phyloP scores from a whole-genome alignment of 1,140 invertebrate genomes.

The Megathymus violae region DNA sequence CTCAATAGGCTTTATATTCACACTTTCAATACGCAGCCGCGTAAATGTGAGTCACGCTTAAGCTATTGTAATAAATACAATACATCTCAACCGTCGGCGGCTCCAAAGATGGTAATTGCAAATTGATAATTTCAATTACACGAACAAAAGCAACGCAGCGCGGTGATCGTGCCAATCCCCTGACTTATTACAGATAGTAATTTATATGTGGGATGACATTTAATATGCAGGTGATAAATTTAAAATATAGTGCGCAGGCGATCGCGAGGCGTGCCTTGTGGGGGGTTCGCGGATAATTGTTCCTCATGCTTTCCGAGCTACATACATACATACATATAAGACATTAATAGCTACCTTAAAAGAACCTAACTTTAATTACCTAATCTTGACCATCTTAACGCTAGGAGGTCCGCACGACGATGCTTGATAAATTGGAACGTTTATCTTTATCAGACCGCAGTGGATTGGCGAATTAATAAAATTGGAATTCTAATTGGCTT shows the following conservation, averaged over 20 bases:
- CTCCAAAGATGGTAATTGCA: constrained; percentile 51
- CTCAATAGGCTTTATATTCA: background rate
- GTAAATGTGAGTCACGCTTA: constrained; percentile 28
- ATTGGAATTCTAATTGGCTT: constrained; percentile 34
- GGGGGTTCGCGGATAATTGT: constrained; percentile 63
- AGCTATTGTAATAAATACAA: constrained; percentile 38
- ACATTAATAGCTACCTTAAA: constrained; percentile 71
- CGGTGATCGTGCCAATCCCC: constrained; percentile 53
- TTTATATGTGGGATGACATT: constrained; percentile 68
- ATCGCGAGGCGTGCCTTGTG: constrained; percentile 47
- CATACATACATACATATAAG: too few species aligned
- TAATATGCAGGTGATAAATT: constrained; percentile 65
- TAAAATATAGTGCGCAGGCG: constrained; percentile 50
- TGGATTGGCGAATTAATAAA: constrained; percentile 42
- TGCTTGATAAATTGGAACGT: constrained; percentile 48
- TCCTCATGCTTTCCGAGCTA: constrained; percentile 31
- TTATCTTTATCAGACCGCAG: constrained; percentile 38
- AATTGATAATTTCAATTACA: constrained; percentile 65
- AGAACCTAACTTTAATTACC: constrained; percentile 70
- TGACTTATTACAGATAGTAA: constrained; percentile 49
- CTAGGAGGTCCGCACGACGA: constrained; percentile 56
- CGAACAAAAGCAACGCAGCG: constrained; percentile 44
- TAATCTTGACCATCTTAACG: constrained; percentile 58
- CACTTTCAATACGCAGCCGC: constrained; percentile 2
- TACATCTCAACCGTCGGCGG: constrained; percentile 37